A percentile compares a stretch with the other conserved stretches of the same genome.
Evolutionary conservation across 2,888 invertebrate species (phyloP).

Genomic region (Philonicus albiceps): DNA sequence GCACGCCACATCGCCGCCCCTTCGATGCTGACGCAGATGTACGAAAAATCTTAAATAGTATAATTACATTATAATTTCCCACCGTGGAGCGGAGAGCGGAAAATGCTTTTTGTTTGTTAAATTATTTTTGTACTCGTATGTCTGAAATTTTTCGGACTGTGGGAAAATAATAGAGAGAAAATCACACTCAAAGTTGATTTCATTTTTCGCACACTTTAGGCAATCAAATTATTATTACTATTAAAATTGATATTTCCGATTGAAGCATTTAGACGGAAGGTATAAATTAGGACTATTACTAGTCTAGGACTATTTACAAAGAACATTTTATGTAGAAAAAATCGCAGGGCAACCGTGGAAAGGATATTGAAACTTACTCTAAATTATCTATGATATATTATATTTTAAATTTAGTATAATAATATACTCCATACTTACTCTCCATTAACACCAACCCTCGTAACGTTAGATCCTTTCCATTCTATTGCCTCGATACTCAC

Average conservation of each 20-base stretch:
- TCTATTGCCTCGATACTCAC: too few species aligned
- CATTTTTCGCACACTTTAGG: not conserved
- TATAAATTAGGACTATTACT: too few species aligned
- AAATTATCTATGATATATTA: too few species aligned
- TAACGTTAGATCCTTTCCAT: too few species aligned
- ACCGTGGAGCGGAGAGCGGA: not conserved
- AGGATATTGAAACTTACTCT: too few species aligned
- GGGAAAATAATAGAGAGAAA: not conserved
- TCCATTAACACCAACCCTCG: too few species aligned
- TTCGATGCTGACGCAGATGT: not conserved
- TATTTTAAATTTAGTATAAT: too few species aligned
- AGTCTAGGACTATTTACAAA: too few species aligned
- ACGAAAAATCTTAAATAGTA: not conserved
- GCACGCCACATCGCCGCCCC: not conserved
- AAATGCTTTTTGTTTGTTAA: not conserved
- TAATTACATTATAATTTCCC: not conserved
- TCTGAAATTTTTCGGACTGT: not conserved
- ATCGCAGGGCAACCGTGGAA: too few species aligned
- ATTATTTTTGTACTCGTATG: not conserved
- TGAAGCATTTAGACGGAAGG: not conserved
- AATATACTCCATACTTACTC: too few species aligned
- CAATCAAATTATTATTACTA: not conserved
- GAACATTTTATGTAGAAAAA: too few species aligned
- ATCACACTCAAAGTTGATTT: not conserved
- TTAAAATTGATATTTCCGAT: not conserved